Evolutionary conservation across 1,140 invertebrate species (phyloP).

Genomic region (Saccostrea glomerata): DNA sequence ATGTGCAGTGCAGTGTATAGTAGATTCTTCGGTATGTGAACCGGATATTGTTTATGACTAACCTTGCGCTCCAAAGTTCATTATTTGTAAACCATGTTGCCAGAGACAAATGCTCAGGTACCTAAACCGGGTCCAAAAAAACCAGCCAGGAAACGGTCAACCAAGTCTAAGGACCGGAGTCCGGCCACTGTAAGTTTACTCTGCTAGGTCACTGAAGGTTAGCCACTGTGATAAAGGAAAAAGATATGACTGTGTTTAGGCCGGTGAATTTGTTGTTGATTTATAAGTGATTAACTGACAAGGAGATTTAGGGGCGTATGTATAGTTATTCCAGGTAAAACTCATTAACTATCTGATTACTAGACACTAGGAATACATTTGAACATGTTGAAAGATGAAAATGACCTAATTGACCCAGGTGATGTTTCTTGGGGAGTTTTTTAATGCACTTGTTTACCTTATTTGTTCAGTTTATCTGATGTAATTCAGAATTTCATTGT

Average conservation of each 20-base stretch:
- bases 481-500: not conserved
- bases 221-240: not conserved
- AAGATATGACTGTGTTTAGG: not conserved
- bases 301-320: not conserved
- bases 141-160: slow-evolving; percentile 9
- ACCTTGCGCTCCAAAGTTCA: not conserved
- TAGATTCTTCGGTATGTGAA: slow-evolving; percentile 26
- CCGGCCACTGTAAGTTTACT: not conserved
- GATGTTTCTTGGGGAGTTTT: not conserved
- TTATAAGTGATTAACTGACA: not conserved
- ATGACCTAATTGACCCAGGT: not conserved
- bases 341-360: not conserved
- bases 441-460: not conserved
- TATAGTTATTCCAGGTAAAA: not conserved
- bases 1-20: not conserved
- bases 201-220: not conserved
- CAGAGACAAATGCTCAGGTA: not conserved
- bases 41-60: slow-evolving; percentile 30
- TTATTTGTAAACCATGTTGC: not conserved
- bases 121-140: not conserved
- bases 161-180: not conserved
- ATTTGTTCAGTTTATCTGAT: not conserved
- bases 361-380: not conserved
- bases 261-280: not conserved
- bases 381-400: not conserved